Evolutionary conservation across 1,140 invertebrate genomes (phyloP), one percentile per base, ranked within the genome.

Genomic region (Ceratina australensis): DNA sequence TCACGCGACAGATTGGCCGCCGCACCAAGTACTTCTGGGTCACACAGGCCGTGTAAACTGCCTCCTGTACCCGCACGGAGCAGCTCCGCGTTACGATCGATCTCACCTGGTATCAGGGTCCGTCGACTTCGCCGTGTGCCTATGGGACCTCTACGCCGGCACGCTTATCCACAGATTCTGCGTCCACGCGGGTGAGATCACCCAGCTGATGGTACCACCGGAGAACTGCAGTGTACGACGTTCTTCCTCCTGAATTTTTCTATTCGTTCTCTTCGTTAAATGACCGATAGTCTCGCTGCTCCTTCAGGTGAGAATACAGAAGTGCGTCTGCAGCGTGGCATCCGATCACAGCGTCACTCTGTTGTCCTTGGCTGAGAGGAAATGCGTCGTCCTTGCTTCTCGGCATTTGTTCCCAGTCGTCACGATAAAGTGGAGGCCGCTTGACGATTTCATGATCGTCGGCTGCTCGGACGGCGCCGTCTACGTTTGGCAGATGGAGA

Each of bases 401-500:
- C 95, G 99, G 26, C 99, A 99, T 92, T 93, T 99, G 15, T 99
- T 99, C 91, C 99, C 99, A 0, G 97, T 99, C 49, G 95, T 97
- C 8, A 96, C 96, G 33, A 98, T 99, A 71, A 99, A 99, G 91
- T 99, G 98, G 98, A 94, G 98, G 33, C 98, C 98, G 0, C 93
- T 98, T 2, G 98, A 99, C 91, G 99, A 99, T 90, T 99, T 99
- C 89, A 97, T 99, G 94, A 96, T 99, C 80, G 97, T 99, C 20
- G 97, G 97, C n/a, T 99, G 98, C 90, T 96, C 97, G 15, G 98
- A 99, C 93, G 98, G 98, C 18, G 98, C 98, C 8, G 98, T 99
- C 13, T 99, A 99, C 90, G 98, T 99, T 1, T 99, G 99, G 99
- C 98, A 99, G 94, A 99, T 99, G 98, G 99, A 99, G 93, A 99